Conservation (phyloP, 2,888 invertebrate species). For the Eilema sororculum region DNA sequence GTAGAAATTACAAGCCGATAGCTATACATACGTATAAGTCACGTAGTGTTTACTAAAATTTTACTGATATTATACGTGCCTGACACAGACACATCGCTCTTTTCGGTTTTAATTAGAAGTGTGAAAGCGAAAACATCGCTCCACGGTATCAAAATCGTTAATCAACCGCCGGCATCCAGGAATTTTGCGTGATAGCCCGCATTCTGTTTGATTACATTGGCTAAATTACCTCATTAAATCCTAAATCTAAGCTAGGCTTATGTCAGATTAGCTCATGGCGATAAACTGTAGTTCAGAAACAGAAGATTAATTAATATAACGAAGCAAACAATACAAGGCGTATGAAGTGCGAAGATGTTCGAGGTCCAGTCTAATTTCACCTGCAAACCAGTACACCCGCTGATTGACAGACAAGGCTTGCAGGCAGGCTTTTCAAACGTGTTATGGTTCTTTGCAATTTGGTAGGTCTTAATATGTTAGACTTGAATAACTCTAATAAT, state of each 20-base stretch:
- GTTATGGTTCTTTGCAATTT: no score
- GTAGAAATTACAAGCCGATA: background rate
- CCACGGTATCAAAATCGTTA: constrained; percentile 19
- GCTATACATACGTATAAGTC: background rate
- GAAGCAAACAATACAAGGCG: no score
- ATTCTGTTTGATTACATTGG: constrained; percentile 18
- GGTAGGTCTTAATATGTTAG: no score
- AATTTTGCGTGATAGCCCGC: constrained; percentile 22
- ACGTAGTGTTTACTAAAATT: constrained; percentile 2
- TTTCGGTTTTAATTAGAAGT: constrained; percentile 35
- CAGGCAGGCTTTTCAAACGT: no score
- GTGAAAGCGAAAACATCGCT: constrained; percentile 15
- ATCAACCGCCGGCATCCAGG: constrained; percentile 21
- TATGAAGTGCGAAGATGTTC: no score
- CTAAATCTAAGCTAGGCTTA: constrained; percentile 4
- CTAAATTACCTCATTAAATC: constrained; percentile 16
- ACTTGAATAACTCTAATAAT: no score
- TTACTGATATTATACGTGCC: background rate
- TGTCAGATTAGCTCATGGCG: background rate
- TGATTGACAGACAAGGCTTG: no score
- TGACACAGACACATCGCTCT: constrained; percentile 2
- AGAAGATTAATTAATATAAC: background rate
- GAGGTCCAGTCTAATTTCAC: no score
- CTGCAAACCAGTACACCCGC: no score
- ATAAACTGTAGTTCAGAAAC: background rate